phyloP scores from a whole-genome alignment of 2,113 vertebrate species.

The Sciurus niger region DNA sequence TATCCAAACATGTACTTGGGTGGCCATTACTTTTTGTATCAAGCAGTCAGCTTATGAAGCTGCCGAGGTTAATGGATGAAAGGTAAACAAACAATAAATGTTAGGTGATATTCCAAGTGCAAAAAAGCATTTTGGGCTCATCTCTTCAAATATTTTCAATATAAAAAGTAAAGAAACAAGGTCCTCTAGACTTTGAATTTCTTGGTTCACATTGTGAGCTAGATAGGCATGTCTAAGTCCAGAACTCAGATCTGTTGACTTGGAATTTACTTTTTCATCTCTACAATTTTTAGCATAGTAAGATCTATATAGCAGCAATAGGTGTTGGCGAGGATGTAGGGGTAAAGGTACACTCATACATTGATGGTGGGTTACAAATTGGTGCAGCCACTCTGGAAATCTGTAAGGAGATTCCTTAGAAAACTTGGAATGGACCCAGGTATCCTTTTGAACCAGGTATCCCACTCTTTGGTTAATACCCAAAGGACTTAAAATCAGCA shows the following conservation, averaged over 20 bases:
- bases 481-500: too few relatives aligned
- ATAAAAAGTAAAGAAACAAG: background rate
- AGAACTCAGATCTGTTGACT: slow-evolving; percentile 5
- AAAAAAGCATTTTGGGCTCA: background rate
- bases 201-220: background rate
- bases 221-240: background rate
- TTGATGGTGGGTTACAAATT: too few relatives aligned
- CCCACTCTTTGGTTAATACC: too few relatives aligned
- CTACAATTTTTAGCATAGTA: background rate
- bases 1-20: background rate
- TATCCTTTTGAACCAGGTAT: too few relatives aligned
- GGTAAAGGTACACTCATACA: too few relatives aligned
- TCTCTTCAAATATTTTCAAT: background rate
- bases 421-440: too few relatives aligned
- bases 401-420: too few relatives aligned
- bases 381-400: too few relatives aligned
- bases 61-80: background rate
- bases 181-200: background rate
- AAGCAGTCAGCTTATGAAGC: background rate
- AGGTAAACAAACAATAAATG: background rate
- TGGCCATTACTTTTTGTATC: background rate
- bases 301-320: background rate
- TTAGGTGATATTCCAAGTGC: background rate
- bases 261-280: background rate
- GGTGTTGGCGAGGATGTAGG: too few relatives aligned